These are phyloP conservation scores for Caenorhabditis plicata DNA, from an alignment of 2,888 invertebrate genomes.

Conservation along the genomic window DNA sequence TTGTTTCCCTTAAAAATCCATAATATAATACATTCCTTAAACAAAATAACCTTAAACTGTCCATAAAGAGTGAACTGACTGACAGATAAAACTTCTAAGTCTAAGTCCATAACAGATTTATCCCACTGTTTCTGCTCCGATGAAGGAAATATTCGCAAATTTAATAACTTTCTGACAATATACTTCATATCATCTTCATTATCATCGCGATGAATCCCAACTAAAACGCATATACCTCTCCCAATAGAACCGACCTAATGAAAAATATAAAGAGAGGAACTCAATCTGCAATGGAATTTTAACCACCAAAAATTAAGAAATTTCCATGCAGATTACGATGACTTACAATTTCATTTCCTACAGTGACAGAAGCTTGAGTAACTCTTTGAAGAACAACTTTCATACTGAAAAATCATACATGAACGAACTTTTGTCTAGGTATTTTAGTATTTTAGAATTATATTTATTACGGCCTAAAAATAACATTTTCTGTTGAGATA, in stretches of 20 bases:
- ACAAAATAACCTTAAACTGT: constrained; percentile 33
- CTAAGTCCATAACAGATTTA: constrained; percentile 75
- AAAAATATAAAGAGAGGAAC: background rate
- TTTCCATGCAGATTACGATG: no score
- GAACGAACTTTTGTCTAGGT: no score
- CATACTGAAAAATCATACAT: no score
- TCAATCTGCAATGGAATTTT: no score
- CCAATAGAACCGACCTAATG: constrained; percentile 76
- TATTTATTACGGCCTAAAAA: no score
- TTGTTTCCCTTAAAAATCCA: constrained; percentile 74
- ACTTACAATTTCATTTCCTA: constrained; percentile 53
- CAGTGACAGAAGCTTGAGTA: constrained; percentile 52
- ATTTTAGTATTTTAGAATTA: no score
- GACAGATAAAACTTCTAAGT: constrained; percentile 69
- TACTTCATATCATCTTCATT: constrained; percentile 77
- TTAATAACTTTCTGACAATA: constrained; percentile 80
- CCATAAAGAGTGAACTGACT: constrained; percentile 51
- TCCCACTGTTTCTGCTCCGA: constrained; percentile 78
- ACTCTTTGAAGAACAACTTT: constrained; percentile 63
- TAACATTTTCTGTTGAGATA: no score
- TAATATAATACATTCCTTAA: background rate
- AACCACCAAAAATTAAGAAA: constrained; percentile 63
- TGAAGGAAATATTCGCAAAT: constrained; percentile 79
- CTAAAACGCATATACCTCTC: constrained; percentile 81
- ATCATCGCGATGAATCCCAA: constrained; percentile 81